Conservation (phyloP, 2,113 vertebrate species). For the Numida meleagris region DNA sequence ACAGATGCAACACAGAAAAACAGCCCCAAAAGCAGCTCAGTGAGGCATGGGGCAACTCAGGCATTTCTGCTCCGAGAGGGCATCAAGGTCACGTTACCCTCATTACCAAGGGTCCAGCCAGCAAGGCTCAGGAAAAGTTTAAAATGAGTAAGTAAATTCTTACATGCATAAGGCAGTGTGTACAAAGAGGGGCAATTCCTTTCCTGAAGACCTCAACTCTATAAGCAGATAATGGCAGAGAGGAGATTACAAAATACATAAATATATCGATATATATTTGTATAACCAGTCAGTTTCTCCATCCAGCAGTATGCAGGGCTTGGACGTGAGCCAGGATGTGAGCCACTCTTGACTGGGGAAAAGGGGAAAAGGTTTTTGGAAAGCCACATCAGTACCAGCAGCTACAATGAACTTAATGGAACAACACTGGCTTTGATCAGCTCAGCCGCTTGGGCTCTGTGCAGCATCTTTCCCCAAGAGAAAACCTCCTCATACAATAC, state of each 20-base stretch:
- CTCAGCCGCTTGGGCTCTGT: not conserved
- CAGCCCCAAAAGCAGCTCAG: not conserved
- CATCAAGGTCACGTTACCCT: not conserved
- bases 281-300: not conserved
- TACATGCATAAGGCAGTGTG: not conserved
- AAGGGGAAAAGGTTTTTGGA: not conserved
- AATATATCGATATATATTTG: rapidly evolving
- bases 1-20: not conserved
- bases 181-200: not conserved
- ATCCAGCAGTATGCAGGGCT: not conserved
- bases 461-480: not conserved
- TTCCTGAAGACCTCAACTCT: not conserved
- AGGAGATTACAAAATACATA: not conserved
- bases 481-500: not conserved
- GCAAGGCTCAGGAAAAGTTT: not conserved
- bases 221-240: not conserved
- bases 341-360: not conserved
- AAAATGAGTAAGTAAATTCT: not conserved
- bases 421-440: not conserved
- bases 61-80: not conserved
- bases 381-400: not conserved
- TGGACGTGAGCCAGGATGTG: not conserved
- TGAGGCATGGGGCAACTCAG: not conserved
- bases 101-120: not conserved
- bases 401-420: not conserved